Conservation (phyloP, 2,888 invertebrate species). For the Ctenicera cuprea region DNA sequence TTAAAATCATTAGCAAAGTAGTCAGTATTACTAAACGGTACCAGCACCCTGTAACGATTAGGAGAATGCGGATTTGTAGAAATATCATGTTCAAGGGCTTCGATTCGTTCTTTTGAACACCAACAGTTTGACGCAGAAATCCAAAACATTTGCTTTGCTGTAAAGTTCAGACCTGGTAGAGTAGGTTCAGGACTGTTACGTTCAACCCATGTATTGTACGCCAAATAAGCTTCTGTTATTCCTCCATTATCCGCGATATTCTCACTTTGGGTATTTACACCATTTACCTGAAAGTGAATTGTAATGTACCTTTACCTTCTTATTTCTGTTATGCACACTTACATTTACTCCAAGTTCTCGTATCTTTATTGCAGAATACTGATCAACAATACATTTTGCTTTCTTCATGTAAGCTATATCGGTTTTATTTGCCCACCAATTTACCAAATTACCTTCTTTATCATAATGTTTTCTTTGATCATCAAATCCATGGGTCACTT, state of each 20-base stretch:
- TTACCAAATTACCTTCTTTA: constrained; percentile 31
- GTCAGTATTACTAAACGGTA: constrained; percentile 76
- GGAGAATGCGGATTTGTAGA: constrained; percentile 69
- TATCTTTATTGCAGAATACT: constrained; percentile 90
- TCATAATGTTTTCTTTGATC: constrained; percentile 30
- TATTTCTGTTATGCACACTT: constrained; percentile 58
- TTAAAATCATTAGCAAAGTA: constrained; percentile 79
- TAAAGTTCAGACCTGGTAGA: constrained; percentile 67
- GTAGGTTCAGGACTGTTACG: constrained; percentile 64
- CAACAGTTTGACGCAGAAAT: constrained; percentile 77
- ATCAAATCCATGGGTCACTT: constrained; percentile 90
- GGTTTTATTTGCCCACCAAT: constrained; percentile 44
- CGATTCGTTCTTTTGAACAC: constrained; percentile 72
- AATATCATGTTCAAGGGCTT: constrained; percentile 66
- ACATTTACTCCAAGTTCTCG: constrained; percentile 77
- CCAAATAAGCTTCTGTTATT: constrained; percentile 86
- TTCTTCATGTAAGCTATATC: constrained; percentile 65
- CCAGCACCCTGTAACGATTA: constrained; percentile 76
- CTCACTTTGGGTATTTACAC: constrained; percentile 90
- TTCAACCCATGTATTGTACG: constrained; percentile 66
- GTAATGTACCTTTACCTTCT: background rate
- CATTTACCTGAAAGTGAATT: constrained; percentile 81
- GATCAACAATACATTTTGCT: constrained; percentile 90
- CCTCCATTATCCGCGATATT: constrained; percentile 95
- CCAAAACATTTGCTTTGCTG: constrained; percentile 76